Conservation (phyloP, 2,888 invertebrate species). For the Scaptomyza caliginosa region DNA sequence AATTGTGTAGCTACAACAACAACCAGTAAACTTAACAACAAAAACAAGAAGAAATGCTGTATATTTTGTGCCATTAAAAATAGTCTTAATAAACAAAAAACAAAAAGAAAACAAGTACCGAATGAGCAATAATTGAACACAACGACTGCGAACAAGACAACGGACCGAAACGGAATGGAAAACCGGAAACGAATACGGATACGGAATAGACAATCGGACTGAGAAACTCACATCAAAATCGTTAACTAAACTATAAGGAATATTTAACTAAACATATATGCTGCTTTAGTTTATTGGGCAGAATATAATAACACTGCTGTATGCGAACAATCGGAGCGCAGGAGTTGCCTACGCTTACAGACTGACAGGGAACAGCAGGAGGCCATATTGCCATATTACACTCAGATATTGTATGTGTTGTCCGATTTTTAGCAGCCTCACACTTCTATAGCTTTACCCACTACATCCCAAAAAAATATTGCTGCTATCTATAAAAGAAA, state of each 20-base stretch:
- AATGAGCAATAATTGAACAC: constrained; percentile 70
- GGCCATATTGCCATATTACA: constrained; percentile 9
- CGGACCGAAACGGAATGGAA: neutral
- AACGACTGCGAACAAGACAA: constrained; percentile 46
- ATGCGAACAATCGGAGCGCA: constrained; percentile 21
- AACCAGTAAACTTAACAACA: constrained; percentile 41
- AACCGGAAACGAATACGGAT: neutral
- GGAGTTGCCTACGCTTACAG: constrained; percentile 22
- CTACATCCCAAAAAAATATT: neutral
- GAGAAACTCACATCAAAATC: constrained; percentile 18
- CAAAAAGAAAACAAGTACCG: constrained; percentile 49
- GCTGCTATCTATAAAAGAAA: constrained; percentile 12
- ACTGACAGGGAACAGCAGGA: constrained; percentile 38
- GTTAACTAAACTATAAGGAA: constrained; percentile 33
- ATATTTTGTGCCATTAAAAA: constrained; percentile 77
- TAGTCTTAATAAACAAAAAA: constrained; percentile 47
- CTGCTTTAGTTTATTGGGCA: constrained; percentile 24
- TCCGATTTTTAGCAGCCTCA: constrained; percentile 25
- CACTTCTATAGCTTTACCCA: constrained; percentile 12
- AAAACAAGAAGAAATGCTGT: constrained; percentile 52
- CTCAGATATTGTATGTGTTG: constrained; percentile 12
- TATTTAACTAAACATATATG: constrained; percentile 29
- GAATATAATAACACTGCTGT: constrained; percentile 19
- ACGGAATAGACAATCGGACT: constrained; percentile 16
- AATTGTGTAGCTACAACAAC: constrained; percentile 30